Base-by-base conservation (phyloP, 2,113 vertebrate genomes). In the Misgurnus mizolepis region DNA sequence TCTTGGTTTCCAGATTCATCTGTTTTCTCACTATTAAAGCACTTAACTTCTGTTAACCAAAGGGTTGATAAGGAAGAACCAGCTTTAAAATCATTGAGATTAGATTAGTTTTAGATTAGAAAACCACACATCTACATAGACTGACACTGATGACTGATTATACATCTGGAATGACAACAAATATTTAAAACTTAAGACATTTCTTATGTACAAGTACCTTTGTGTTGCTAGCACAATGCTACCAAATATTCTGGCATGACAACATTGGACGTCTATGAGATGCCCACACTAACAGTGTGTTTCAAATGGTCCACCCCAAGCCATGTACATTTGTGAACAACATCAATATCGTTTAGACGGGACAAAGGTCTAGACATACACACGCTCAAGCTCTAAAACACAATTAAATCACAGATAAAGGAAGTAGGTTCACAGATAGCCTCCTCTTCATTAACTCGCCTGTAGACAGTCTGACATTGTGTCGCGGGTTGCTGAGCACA, bases 351-450 rank as follows among this genome's bases (percentile, higher is more conserved):
- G 14, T 49, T 7, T 74, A 60, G 12, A 7, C 27, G 56, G 5
- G 34, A 74, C 81, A 86, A 87, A 83, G 84, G 88, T 76, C 65
- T 49, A 69, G 64, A 79, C 47, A 76, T 60, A 67, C 76, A 65
- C 65, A 66, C 76, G 75, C 65, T 60, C 65, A 61, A 17, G 60
- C 90, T 34, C 50, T 14, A 53, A 90, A 90, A 89, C 89, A 89
- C 90, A 92, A 93, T 93, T 88, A 92, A 93, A 93, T 91, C 90
- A 90, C 86, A 68, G 86, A 88, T 84, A 65, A 87, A 91, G 92
- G 90, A 93, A 92, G 92, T 92, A 88, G 88, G 85, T 87, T 82
- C 69, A 84, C 87, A 92, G 89, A 93, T 91, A 89, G 86, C 85
- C 76, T 83, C 82, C 88, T 93, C 88, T 89, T 89, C 88, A 90